Percentiles rank a stretch among this genome's conserved stretches.
These are phyloP conservation scores for Ptychobarbus kaznakovi DNA, from an alignment of 2,797 vertebrate species.

Conservation along the genomic window DNA sequence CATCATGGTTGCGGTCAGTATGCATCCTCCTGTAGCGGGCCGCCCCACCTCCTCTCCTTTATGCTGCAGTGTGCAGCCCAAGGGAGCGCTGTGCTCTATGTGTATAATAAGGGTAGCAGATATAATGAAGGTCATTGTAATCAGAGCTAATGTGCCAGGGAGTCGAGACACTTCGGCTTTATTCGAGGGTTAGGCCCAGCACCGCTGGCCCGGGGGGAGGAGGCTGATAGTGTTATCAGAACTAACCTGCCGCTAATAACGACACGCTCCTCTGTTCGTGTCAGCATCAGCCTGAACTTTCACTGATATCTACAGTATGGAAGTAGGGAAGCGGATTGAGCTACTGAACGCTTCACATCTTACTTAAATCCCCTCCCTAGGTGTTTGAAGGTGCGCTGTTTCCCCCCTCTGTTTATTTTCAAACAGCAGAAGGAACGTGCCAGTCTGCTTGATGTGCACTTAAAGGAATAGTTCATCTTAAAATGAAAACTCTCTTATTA, in stretches of 20 bases:
- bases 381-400: conserved; percentile 71
- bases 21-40: conserved; percentile 58
- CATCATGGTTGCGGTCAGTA: conserved; percentile 27
- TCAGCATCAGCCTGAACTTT: conserved; percentile 76
- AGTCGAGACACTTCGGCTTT: conserved; percentile 81
- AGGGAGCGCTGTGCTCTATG: conserved; percentile 73
- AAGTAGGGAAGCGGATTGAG: conserved; percentile 69
- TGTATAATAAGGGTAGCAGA: conserved; percentile 83
- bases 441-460: conserved; percentile 69
- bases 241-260: conserved; percentile 85
- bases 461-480: conserved; percentile 42
- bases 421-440: conserved; percentile 65
- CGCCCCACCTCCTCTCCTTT: conserved; percentile 69
- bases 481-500: conserved; percentile 5
- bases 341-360: conserved; percentile 69
- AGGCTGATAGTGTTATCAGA: conserved; percentile 82
- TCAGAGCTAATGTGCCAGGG: conserved; percentile 83
- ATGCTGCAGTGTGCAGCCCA: conserved; percentile 72
- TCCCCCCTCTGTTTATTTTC: conserved; percentile 65
- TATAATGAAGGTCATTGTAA: conserved; percentile 88
- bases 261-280: conserved; percentile 76
- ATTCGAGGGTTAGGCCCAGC: conserved; percentile 78
- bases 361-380: conserved; percentile 81
- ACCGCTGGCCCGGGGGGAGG: conserved; percentile 76
- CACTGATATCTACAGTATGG: conserved; percentile 72